These are phyloP conservation scores for Cricetomys ansorgei DNA, from an alignment of 2,113 vertebrate species.

Conservation along the genomic window DNA sequence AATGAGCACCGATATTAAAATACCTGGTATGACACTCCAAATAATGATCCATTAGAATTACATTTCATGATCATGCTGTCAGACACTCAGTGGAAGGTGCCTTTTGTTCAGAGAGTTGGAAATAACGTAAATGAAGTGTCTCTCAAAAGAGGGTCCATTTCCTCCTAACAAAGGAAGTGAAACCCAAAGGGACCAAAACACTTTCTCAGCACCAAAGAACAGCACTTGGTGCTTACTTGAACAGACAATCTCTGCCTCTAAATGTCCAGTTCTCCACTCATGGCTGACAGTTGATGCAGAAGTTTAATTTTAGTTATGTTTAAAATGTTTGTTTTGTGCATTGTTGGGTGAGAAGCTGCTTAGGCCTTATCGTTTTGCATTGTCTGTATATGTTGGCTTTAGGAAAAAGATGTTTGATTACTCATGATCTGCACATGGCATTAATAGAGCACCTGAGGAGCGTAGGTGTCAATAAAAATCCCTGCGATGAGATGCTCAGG, in stretches of 20 bases:
- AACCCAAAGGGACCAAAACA: not conserved
- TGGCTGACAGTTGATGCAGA: too few species aligned
- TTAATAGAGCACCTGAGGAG: too few species aligned
- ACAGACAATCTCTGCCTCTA: not conserved
- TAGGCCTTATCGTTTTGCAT: too few species aligned
- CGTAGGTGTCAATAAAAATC: too few species aligned
- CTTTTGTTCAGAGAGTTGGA: not conserved
- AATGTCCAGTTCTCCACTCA: not conserved
- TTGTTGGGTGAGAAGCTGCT: too few species aligned
- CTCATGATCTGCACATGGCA: too few species aligned
- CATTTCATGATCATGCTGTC: not conserved
- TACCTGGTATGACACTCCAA: not conserved
- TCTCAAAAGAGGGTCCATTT: not conserved
- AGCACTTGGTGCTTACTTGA: not conserved
- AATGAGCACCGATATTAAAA: accelerated
- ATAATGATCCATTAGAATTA: not conserved
- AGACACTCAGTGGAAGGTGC: not conserved
- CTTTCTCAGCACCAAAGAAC: not conserved
- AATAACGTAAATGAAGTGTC: not conserved
- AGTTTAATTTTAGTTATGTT: too few species aligned
- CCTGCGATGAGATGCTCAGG: too few species aligned
- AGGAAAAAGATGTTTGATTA: too few species aligned
- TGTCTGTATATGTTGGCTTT: too few species aligned
- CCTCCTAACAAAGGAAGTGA: not conserved
- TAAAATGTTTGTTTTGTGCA: too few species aligned